Base-by-base conservation (phyloP, 2,888 invertebrate species). In the Melieria crassipennis region DNA sequence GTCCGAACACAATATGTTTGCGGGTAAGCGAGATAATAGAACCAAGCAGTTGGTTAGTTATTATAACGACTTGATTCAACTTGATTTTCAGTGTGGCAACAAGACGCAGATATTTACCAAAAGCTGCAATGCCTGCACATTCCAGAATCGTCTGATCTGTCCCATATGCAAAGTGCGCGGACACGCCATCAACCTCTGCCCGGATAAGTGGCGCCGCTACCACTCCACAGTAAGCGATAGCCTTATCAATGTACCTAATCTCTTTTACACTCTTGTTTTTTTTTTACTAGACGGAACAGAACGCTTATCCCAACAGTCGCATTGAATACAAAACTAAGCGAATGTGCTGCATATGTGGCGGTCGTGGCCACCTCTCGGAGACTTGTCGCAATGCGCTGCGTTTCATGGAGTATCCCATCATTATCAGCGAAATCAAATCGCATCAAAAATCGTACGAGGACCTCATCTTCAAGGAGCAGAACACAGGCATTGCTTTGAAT, bases 181-280 rank as follows among this genome's bases (percentile, higher is more conserved):
- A 0, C 93, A 94, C 81, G 87, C 87, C 9, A 79, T 88, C 62
- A 86, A 88, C 42, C 87, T 88, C 81, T 94, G 93, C 78, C 93
- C 93, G 0, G 93, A 93, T 85, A 86, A 91, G 57, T 94, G 93
- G 93, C 89, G 93, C 65, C 88, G 92, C 70, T 93, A 92, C 85
- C 92, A 93, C 83, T 89, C 91, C 75, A 93, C 93, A 75, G 93
- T 91, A 87, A 88, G 84, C 30, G 30, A 3, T 30, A 42, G 4
- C 43, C 10, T 11, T 43, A 3, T n/a, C 43, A 47, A 16, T 16
- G 46, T 43, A 3, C 7, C 7, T 13, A 55, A 10, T 13, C 11
- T 45, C 43, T 55, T 46, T 16, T 11, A n/a, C 9, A 11, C 55
- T 6, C 58, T 42, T 48, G 5, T 63, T 46, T 46, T 6, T 6